Evolutionary conservation across 1,140 invertebrate species (phyloP).

Genomic region (Parasteatoda tepidariorum): DNA sequence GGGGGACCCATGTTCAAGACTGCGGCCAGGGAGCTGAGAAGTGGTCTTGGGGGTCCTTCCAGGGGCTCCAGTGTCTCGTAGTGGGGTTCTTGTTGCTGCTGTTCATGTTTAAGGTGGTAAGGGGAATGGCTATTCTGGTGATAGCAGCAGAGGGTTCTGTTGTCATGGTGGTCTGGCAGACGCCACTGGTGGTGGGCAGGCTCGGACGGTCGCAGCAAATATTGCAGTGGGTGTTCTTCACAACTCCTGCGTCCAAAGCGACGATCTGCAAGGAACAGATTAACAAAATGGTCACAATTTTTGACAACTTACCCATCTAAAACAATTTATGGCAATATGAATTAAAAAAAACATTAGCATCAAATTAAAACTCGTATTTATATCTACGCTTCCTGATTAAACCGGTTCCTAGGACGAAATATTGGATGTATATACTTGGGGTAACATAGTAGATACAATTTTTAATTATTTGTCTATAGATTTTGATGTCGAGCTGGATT

Average conservation of each 20-base stretch:
- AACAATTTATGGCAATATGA: neutral
- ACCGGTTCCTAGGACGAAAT: too few relatives aligned
- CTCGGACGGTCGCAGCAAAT: constrained; percentile 48
- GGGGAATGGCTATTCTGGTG: constrained; percentile 41
- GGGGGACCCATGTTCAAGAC: constrained; percentile 29
- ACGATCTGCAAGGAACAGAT: constrained; percentile 24
- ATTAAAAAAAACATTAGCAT: too few relatives aligned
- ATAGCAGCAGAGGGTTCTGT: constrained; percentile 50
- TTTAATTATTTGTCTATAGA: too few relatives aligned
- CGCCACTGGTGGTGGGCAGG: constrained; percentile 27
- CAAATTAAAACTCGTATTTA: too few relatives aligned
- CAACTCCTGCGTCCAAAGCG: constrained; percentile 56
- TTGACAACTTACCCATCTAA: neutral
- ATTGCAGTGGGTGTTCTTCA: constrained; percentile 60
- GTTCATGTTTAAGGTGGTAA: constrained; percentile 38
- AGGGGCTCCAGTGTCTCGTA: constrained; percentile 58
- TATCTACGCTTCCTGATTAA: too few relatives aligned
- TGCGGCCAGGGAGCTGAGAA: constrained; percentile 51
- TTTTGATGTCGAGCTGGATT: too few relatives aligned
- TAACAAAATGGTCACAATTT: too few relatives aligned
- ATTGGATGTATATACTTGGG: too few relatives aligned
- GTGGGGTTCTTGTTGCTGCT: constrained; percentile 33
- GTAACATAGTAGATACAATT: too few relatives aligned
- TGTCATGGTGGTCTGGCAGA: constrained; percentile 8
- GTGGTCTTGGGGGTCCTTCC: constrained; percentile 44